These are phyloP conservation scores for Oligia latruncula DNA, from an alignment of 2,888 invertebrate species.

Conservation along the genomic window DNA sequence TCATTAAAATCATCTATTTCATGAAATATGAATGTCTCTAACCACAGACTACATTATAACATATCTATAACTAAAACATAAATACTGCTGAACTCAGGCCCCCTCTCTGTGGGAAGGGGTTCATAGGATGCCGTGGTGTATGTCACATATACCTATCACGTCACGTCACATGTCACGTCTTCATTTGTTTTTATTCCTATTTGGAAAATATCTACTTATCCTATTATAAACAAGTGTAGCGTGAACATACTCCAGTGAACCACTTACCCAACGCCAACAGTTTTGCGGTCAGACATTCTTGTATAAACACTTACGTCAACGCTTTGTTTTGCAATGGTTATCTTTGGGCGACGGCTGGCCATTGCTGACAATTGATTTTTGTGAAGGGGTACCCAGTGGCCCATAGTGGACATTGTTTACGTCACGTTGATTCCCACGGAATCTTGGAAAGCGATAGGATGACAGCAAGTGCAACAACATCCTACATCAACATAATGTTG, in stretches of 20 bases:
- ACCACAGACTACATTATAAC: too few species aligned
- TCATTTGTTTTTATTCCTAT: not conserved
- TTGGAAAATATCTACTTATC: slow-evolving; percentile 9
- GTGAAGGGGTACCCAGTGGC: not conserved
- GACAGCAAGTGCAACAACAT: not conserved
- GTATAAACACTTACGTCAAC: slow-evolving; percentile 55
- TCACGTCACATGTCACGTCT: too few species aligned
- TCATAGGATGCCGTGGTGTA: not conserved
- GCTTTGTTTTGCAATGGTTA: slow-evolving; percentile 51
- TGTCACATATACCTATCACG: not conserved
- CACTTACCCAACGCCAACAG: slow-evolving; percentile 50
- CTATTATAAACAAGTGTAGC: slow-evolving; percentile 15
- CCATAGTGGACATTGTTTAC: not conserved
- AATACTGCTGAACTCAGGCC: not conserved
- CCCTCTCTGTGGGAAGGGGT: too few species aligned
- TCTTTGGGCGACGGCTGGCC: slow-evolving; percentile 32
- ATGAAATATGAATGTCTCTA: too few species aligned
- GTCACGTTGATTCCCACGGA: not conserved
- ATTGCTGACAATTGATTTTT: slow-evolving; percentile 12
- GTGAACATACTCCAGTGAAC: slow-evolving; percentile 38
- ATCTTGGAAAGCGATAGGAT: not conserved
- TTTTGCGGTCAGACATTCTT: slow-evolving; percentile 55
- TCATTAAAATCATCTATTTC: too few species aligned
- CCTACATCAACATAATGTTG: not conserved
- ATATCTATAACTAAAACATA: not conserved